A percentile compares a stretch with the other conserved stretches of the same genome.
These are phyloP conservation scores for Anas platyrhynchos DNA, from an alignment of 2,113 vertebrate genomes.

Conservation along the genomic window DNA sequence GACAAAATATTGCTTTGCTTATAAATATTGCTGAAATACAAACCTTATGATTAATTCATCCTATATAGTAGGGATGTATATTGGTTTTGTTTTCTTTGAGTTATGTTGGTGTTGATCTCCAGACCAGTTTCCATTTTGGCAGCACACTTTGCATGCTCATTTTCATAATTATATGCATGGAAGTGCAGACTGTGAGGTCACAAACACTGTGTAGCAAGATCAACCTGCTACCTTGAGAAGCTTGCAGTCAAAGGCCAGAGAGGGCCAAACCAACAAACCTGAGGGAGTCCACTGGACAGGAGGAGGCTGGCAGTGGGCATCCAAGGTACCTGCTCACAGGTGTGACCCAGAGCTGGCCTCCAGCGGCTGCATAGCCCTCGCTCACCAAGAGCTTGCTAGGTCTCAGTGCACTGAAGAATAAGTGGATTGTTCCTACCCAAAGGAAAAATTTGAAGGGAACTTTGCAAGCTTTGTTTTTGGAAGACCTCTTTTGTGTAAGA, in stretches of 20 bases:
- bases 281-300: background rate
- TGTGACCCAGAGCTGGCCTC: background rate
- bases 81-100: background rate
- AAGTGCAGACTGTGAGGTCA: background rate
- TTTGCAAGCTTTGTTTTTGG: background rate
- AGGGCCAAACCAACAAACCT: background rate
- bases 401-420: background rate
- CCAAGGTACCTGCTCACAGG: background rate
- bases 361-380: background rate
- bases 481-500: background rate
- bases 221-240: background rate
- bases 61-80: background rate
- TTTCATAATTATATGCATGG: background rate
- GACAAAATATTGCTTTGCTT: constrained; percentile 16
- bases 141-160: background rate
- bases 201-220: background rate
- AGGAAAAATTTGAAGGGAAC: background rate
- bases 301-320: background rate
- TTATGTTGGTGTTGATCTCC: background rate
- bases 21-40: constrained; percentile 42
- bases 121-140: background rate
- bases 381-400: background rate
- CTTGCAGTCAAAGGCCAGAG: background rate
- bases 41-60: constrained; percentile 30
- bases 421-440: background rate